A percentile compares a stretch with the other conserved stretches of the same genome.
Conservation (phyloP, 2,888 invertebrate genomes). For the Drosophila nr. fundita region DNA sequence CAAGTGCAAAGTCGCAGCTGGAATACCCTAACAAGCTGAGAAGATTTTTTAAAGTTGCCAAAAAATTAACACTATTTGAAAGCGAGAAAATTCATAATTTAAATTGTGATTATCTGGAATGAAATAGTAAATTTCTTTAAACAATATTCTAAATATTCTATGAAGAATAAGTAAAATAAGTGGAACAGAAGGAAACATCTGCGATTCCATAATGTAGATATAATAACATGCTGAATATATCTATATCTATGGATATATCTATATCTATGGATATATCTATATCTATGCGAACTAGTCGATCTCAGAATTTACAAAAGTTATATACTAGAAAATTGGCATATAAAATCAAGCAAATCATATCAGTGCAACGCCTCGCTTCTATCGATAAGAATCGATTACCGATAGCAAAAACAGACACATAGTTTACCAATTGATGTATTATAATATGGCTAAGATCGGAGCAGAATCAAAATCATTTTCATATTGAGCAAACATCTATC, state of each 20-base stretch:
- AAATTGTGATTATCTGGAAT: no score
- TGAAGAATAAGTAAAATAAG: no score
- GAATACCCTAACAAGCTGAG: constrained; percentile 15
- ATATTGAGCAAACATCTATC: background rate
- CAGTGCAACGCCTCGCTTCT: background rate
- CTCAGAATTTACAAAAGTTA: background rate
- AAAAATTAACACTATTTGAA: background rate
- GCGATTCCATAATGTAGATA: background rate
- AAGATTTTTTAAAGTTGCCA: background rate
- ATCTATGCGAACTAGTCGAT: background rate
- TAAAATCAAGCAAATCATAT: fast-evolving
- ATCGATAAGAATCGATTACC: background rate
- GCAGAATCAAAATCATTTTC: background rate
- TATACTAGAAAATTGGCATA: background rate
- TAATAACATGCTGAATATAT: background rate
- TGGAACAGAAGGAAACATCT: background rate
- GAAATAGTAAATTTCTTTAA: no score
- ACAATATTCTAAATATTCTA: no score
- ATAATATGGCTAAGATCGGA: background rate
- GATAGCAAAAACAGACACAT: background rate
- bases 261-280: background rate
- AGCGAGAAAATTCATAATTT: no score
- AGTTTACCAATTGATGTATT: background rate
- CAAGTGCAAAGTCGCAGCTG: background rate
- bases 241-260: background rate